Conservation (phyloP, 2,113 vertebrate genomes). For the Alethe diademata region DNA sequence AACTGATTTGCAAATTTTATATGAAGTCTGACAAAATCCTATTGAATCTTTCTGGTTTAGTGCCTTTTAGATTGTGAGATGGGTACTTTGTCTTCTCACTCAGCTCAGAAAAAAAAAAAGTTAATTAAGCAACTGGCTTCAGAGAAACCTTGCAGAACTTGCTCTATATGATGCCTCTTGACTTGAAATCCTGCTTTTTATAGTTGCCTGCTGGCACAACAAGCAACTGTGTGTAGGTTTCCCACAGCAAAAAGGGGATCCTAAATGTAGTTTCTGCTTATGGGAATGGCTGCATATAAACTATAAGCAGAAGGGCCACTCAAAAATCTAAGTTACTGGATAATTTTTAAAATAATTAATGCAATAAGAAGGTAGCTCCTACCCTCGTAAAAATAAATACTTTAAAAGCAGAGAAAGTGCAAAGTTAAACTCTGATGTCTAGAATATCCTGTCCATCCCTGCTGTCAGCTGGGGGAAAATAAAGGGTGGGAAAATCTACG, state of each 20-base stretch:
- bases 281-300: background rate
- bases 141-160: slow-evolving; percentile 7
- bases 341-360: background rate
- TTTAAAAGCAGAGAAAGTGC: background rate
- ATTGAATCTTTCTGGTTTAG: background rate
- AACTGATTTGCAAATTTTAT: background rate
- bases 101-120: background rate
- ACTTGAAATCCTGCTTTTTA: slow-evolving; percentile 26
- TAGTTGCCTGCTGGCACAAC: background rate
- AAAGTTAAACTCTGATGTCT: background rate
- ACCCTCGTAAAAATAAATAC: background rate
- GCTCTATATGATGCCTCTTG: background rate
- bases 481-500: fast-evolving
- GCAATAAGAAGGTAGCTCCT: background rate
- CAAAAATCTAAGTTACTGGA: background rate
- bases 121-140: background rate
- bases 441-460: background rate
- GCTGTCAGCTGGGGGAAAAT: background rate
- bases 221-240: background rate
- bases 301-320: background rate
- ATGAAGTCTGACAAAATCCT: background rate
- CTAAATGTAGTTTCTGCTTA: background rate
- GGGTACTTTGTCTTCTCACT: background rate
- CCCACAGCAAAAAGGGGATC: background rate
- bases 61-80: background rate